Conservation (phyloP, 2,888 invertebrate genomes). For the Arge pagana region DNA sequence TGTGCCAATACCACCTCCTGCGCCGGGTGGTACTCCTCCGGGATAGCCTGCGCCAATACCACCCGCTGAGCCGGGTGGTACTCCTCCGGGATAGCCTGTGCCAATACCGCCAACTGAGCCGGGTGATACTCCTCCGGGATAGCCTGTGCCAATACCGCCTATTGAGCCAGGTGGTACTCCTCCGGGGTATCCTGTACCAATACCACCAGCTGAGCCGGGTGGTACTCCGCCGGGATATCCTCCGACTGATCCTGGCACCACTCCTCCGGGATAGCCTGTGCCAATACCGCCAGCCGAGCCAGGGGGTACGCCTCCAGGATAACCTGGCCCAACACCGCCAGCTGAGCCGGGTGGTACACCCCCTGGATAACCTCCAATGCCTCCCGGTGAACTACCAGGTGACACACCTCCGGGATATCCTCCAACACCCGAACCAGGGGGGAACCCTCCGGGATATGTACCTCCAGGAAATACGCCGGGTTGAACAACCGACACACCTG, state of each 20-base stretch:
- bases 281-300: not conserved
- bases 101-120: constrained; percentile 18
- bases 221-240: constrained; percentile 23
- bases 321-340: not conserved
- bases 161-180: too few relatives aligned
- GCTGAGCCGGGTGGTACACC: too few relatives aligned
- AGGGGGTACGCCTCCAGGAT: not conserved
- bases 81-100: constrained; percentile 7
- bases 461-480: constrained; percentile 19
- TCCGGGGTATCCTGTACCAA: constrained; percentile 14
- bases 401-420: not conserved
- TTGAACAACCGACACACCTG: not conserved
- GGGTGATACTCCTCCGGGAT: constrained; percentile 21
- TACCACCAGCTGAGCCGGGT: constrained; percentile 19
- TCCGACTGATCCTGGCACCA: constrained; percentile 14
- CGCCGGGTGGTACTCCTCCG: constrained; percentile 4
- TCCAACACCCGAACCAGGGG: too few relatives aligned
- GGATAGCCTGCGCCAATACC: not conserved
- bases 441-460: constrained; percentile 26
- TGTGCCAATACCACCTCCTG: not conserved
- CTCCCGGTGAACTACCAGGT: not conserved
- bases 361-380: not conserved
- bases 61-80: not conserved
- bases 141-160: not conserved
- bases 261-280: constrained; percentile 16